Base-by-base conservation (phyloP, 1,140 invertebrate species). In the Pentalonia nigronervosa region DNA sequence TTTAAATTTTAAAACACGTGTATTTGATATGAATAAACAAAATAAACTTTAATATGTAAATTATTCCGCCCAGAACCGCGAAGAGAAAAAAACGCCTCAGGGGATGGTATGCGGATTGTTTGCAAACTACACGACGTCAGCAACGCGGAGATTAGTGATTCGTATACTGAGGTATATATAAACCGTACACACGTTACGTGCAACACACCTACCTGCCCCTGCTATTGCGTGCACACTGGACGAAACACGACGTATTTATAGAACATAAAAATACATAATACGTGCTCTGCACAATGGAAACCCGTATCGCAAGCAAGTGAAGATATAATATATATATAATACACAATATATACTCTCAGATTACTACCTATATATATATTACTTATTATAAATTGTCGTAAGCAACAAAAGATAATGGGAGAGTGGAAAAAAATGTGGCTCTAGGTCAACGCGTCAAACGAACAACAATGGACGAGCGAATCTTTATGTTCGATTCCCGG, bases 231-330 rank as follows among this genome's bases (percentile, higher is more conserved):
- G 60, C 30, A 67, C 50, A 41, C 41, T 53, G 50, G 20, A 53
- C 50, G 50, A 53, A 53, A 53, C 60, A 11, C 30, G 41, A 88
- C 30, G 45, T 88, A 88, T 88, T 67, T 88, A 53, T 88, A 88
- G 30, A 88, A 48, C 45, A 48, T 45, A 88, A 45, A 48, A 50
- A 48, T n/a, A 88, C 21, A 25, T 23, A 90, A 86, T 86, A 86
- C 86, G 86, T 87, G 86, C n/a, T 25, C 20, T 34, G 20, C 34
- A 87, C 86, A 87, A 87, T 87, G 25, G 84, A 87, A 87, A 47
- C 45, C 25, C 47, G 86, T 87, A 87, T 48, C 86, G 86, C 23
- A 45, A 23, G 41, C 47, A 34, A 45, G 86, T 48, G 47, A 17
- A 50, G 1, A 48, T n/a, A 87, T 41, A 17, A 41, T 41, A 41